Conservation (phyloP, 2,113 vertebrate species). For the Myotis davidii region DNA sequence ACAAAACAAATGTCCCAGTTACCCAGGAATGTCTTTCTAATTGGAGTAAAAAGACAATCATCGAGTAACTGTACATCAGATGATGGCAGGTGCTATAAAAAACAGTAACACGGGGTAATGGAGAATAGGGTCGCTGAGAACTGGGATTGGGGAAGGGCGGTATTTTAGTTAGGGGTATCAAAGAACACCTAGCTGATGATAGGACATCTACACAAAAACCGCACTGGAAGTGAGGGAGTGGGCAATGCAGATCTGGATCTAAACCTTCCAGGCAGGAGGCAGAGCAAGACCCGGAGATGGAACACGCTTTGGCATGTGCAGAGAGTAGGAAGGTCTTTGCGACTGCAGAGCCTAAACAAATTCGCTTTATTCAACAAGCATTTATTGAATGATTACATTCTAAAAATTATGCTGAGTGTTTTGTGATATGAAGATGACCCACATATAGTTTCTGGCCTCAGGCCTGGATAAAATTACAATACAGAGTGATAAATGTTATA, state of each 20-base stretch:
- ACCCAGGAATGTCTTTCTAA: background rate
- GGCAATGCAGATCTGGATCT: background rate
- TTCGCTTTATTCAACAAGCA: background rate
- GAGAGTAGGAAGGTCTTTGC: background rate
- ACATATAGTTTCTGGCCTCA: conserved; percentile 41
- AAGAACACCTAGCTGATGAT: background rate
- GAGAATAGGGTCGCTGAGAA: background rate
- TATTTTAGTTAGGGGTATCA: background rate
- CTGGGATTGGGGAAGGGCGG: background rate
- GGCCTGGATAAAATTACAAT: background rate
- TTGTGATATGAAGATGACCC: conserved; percentile 29
- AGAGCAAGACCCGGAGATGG: background rate
- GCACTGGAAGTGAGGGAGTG: background rate
- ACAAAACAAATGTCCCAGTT: background rate
- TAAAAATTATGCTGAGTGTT: conserved; percentile 46
- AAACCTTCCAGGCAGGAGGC: background rate
- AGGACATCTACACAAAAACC: conserved; percentile 8
- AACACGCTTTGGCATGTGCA: background rate
- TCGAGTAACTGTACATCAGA: background rate
- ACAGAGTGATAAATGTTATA: background rate
- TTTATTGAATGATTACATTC: background rate
- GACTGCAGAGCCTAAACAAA: background rate
- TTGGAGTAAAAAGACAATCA: background rate
- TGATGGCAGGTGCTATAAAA: background rate
- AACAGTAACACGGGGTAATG: background rate